A percentile compares a stretch with the other conserved stretches of the same genome.
Conservation (phyloP, 2,113 vertebrate genomes). For the Syngnathus typhle region DNA sequence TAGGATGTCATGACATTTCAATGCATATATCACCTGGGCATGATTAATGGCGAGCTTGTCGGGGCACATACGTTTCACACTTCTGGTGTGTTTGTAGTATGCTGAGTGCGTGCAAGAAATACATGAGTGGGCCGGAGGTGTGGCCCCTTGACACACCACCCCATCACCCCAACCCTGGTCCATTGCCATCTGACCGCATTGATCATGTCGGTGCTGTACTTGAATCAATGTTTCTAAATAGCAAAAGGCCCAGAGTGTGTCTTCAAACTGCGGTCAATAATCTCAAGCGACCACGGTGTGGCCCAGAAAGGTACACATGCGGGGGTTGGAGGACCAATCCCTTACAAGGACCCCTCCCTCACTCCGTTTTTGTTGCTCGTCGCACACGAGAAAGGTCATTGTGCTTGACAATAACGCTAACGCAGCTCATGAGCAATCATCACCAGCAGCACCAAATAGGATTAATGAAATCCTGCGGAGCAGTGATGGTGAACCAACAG, state of each 20-base stretch:
- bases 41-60: constrained; percentile 43
- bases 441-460: constrained; percentile 30
- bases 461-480: constrained; percentile 49
- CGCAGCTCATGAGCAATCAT: constrained; percentile 33
- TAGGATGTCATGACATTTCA: constrained; percentile 20
- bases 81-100: constrained; percentile 4
- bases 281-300: constrained; percentile 34
- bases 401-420: constrained; percentile 41
- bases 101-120: neutral
- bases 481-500: neutral
- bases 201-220: constrained; percentile 54
- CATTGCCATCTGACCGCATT: constrained; percentile 45
- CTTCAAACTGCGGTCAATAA: constrained; percentile 56
- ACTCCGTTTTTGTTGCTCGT: neutral
- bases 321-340: constrained; percentile 32
- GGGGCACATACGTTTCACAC: constrained; percentile 7
- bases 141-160: neutral
- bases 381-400: constrained; percentile 54
- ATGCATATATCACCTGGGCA: neutral
- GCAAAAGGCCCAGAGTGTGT: constrained; percentile 43
- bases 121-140: neutral
- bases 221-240: constrained; percentile 53
- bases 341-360: constrained; percentile 27
- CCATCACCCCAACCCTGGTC: neutral
- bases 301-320: constrained; percentile 2